Evolutionary conservation across 2,797 vertebrate species (phyloP), one percentile per base, ranked within the genome.

Genomic region (Decapterus maruadsi): DNA sequence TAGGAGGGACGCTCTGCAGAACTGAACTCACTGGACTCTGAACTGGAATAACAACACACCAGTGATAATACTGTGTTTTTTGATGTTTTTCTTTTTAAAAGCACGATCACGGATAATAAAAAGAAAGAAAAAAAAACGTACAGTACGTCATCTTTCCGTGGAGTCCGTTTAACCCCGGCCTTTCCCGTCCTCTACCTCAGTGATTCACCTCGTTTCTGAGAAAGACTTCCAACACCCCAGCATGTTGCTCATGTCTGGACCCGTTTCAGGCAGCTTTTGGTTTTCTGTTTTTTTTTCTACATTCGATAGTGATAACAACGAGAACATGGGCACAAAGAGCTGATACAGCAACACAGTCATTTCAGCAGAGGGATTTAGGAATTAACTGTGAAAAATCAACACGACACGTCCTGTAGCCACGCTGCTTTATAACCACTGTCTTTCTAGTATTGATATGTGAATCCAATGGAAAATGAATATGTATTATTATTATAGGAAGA

Each of bases 171-270:
- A 70, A 51, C 46, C 31, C 64, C 66, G 51, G 19, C 13, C 43
- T 65, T 34, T 6, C 31, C 43, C 42, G 34, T 62, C 43, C 20
- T 62, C 54, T 65, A 38, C 40, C 51, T 56, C 59, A 62, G 55
- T 80, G 77, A 86, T 70, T 86, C 72, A 73, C 7, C 60, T 20
- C 26, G 22, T 80, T 82, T 78, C 77, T 65, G 38, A 54, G 61
- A 69, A 63, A 55, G 1, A 54, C 34, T 72, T n/a, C 62, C 8
- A 58, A 60, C 48, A 58, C 26, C 2, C 2, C 2, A 16, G 26
- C 36, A 43, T 6, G 4, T 34, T 34, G 66, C 42, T 66, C 58
- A 9, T 76, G 81, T 13, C 48, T 22, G 57, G 71, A 76, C 81
- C 43, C 78, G 81, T 75, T 22, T 20, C 11, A 58, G 40, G 14